Percentiles rank a stretch among this genome's conserved stretches.
phyloP scores from a whole-genome alignment of 2,113 vertebrate species.

The Alexandromys fortis region DNA sequence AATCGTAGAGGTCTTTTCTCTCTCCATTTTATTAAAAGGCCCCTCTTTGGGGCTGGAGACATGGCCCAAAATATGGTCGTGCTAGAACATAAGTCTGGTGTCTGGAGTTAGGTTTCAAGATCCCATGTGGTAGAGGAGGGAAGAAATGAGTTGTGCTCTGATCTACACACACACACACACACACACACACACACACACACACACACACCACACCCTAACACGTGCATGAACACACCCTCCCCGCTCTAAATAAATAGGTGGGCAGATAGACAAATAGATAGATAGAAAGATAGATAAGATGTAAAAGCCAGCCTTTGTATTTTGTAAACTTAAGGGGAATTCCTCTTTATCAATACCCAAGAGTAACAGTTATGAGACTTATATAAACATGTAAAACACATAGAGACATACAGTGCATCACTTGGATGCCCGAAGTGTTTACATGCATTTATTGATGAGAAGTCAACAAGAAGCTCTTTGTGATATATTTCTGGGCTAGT shows the following conservation, averaged over 20 bases:
- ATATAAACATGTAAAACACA: neutral
- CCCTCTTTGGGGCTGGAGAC: neutral
- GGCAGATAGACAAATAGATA: too few relatives aligned
- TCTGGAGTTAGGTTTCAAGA: neutral
- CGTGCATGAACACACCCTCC: too few relatives aligned
- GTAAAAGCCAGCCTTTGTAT: neutral
- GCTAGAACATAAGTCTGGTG: neutral
- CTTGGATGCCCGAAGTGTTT: neutral
- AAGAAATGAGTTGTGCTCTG: neutral
- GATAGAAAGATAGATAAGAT: neutral
- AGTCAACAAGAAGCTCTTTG: too few relatives aligned
- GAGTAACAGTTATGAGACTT: neutral
- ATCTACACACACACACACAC: neutral
- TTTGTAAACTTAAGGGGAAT: neutral
- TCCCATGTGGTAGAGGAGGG: neutral
- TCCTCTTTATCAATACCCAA: neutral
- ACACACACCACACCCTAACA: neutral
- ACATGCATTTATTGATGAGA: neutral
- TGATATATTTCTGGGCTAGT: rapidly evolving
- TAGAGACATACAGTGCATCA: rapidly evolving
- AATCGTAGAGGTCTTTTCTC: neutral
- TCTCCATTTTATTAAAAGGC: neutral
- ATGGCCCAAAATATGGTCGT: neutral
- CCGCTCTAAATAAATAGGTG: too few relatives aligned
- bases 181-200: too few relatives aligned